Conservation (phyloP, 1,140 invertebrate species). For the Brachionus calyciflorus region DNA sequence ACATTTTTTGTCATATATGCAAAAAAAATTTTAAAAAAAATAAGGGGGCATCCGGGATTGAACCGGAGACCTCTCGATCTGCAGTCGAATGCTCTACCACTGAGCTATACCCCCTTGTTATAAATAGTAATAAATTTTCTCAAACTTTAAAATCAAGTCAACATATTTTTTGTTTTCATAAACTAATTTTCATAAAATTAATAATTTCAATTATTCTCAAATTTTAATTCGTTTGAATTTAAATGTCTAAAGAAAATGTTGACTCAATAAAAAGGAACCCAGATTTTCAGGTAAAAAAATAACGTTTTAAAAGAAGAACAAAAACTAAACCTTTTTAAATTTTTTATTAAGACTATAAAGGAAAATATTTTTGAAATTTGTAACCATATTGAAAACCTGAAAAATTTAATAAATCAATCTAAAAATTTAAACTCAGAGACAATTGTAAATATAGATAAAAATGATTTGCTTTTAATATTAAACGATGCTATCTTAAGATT, state of each 20-base stretch:
- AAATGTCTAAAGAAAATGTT: too few relatives aligned
- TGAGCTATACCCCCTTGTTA: constrained; percentile 32
- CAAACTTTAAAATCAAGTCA: not conserved
- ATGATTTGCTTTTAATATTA: not conserved
- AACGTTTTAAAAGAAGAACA: not conserved
- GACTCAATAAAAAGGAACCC: not conserved
- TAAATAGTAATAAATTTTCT: not conserved
- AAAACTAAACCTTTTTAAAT: not conserved
- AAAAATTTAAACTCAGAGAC: not conserved
- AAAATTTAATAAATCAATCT: constrained; percentile 8
- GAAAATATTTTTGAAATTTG: not conserved
- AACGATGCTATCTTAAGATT: not conserved
- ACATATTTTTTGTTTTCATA: not conserved
- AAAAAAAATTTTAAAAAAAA: constrained; percentile 27
- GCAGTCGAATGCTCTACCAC: constrained; percentile 41
- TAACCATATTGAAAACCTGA: not conserved
- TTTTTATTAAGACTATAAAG: not conserved
- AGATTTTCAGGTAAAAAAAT: not conserved
- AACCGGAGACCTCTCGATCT: constrained; percentile 41
- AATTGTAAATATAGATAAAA: not conserved
- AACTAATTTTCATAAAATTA: not conserved
- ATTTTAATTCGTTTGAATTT: too few relatives aligned
- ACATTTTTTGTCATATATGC: too few relatives aligned
- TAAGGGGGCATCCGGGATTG: constrained; percentile 37
- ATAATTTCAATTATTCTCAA: too few relatives aligned